Evolutionary conservation across 2,113 vertebrate species (phyloP), one percentile per base, ranked within the genome.

Genomic region (Anoplopoma fimbria): DNA sequence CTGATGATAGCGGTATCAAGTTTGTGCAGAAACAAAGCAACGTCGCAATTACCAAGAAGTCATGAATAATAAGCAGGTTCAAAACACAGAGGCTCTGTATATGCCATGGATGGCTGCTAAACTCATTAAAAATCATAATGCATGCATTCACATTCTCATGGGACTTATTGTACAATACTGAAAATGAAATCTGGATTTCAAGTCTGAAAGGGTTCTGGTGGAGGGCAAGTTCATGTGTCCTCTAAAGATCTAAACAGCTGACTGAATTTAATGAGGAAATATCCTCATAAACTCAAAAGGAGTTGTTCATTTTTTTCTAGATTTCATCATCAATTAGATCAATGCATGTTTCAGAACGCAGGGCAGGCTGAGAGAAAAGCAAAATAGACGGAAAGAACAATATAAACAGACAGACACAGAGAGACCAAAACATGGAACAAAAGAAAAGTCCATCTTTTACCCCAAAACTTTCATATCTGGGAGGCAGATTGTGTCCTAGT

Each of bases 31-130:
- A 90, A 88, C 75, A 90, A 88, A 85, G 86, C 88, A 69, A 69
- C 77, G 88, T 89, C 82, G 71, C 83, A 91, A 89, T 86, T 82
- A 90, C 68, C 25, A 53, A 74, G 67, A 86, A 80, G 57, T 91
- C 82, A 93, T 95, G 93, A 93, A 94, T 94, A 93, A 87, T 92
- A 89, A 91, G 88, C 79, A 91, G 88, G 81, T 89, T 82, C n/a
- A 57, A 83, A 87, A 51, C 79, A 79, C 67, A 31, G 68, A 86
- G 83, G 83, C 73, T 62, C 34, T 55, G 69, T 84, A 74, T 74
- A 65, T 53, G 84, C 83, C 85, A 91, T 67, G 89, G 89, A 86
- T 88, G 91, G 81, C 67, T 92, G 93, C 87, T 86, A 82, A 92
- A 92, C 87, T 92, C 91, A 95, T 95, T 95, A 93, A 93, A n/a